These are phyloP conservation scores for human DNA, from an alignment of 2,113 vertebrate genomes.

Conservation along the genomic window DNA sequence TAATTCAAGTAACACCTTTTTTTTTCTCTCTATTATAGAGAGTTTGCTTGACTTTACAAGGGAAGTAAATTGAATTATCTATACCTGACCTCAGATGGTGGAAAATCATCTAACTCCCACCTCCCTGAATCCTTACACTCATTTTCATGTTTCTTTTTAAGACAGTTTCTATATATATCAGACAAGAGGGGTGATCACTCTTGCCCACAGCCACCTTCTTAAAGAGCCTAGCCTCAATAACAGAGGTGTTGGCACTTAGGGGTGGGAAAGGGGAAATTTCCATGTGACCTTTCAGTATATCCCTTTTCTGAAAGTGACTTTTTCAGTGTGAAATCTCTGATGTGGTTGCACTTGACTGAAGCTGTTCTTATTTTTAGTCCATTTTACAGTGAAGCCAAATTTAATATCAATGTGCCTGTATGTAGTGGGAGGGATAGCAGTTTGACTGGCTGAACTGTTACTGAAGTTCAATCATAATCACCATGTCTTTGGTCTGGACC, in stretches of 20 bases:
- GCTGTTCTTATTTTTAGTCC: slow-evolving; percentile 64
- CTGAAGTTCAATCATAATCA: not conserved
- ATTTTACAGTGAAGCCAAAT: slow-evolving; percentile 13
- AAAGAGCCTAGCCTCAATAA: not conserved
- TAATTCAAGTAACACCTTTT: not conserved
- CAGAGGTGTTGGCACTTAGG: not conserved
- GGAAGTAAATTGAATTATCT: slow-evolving; percentile 34
- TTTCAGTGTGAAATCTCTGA: slow-evolving; percentile 61
- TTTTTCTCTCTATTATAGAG: not conserved
- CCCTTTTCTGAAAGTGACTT: slow-evolving; percentile 64
- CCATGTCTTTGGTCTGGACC: not conserved
- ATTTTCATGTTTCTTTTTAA: slow-evolving; percentile 43
- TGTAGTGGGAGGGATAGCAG: not conserved
- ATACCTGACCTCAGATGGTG: not conserved
- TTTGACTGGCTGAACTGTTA: not conserved
- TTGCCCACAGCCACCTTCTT: not conserved
- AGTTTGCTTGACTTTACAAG: slow-evolving; percentile 21
- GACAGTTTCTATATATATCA: not conserved
- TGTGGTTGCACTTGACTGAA: slow-evolving; percentile 51
- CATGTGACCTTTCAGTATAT: slow-evolving; percentile 41
- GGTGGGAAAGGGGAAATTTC: slow-evolving; percentile 53
- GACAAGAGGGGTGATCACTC: slow-evolving; percentile 1
- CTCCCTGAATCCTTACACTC: slow-evolving; percentile 46
- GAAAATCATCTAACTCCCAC: slow-evolving; percentile 12
- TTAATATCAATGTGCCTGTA: not conserved